Evolutionary conservation across 1,140 invertebrate species (phyloP), one percentile per base, ranked within the genome.

Genomic region (Halesus radiatus): DNA sequence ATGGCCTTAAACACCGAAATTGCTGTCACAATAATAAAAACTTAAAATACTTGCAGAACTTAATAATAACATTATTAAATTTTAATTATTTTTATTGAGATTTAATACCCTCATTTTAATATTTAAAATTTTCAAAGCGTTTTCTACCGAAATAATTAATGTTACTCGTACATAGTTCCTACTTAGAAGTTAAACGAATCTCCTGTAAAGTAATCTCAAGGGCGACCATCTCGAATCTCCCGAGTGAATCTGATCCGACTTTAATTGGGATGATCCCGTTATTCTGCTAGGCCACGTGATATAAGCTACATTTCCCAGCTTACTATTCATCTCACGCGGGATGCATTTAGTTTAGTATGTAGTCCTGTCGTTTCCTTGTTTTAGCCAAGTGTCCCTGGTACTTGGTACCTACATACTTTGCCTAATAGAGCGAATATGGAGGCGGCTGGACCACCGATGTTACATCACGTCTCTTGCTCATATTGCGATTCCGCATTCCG

Each of bases 311-410:
- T 50, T 72, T 72, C 45, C 5, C 64, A 32, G 13, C 64, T 23
- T 60, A 20, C 56, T 52, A 10, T 8, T 54, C 45, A 8, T 22
- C 15, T 23, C 45, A 13, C 22, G 68, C 45, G 45, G 68, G 20
- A 5, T 72, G 54, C 54, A 54, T 72, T 72, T 72, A 72, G 50
- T 13, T 45, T 10, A 45, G 8, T 3, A 13, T 45, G 5, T 13
- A 7, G 7, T 53, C 68, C 22, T 52, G 45, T 15, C 50, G 26
- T 72, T 72, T 72, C 68, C 68, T 53, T 23, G 18, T 23, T 22
- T 22, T 23, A 26, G 10, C 22, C 23, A 10, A 66, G 62, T 53
- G 68, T 72, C 68, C 68, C 52, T 72, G 68, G 16, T 45, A 45
- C 37, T 8, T 45, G 37, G 37, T 45, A 45, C 8, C 37, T 26